Conservation (phyloP, 2,888 invertebrate genomes). For the Coelinius sp. region DNA sequence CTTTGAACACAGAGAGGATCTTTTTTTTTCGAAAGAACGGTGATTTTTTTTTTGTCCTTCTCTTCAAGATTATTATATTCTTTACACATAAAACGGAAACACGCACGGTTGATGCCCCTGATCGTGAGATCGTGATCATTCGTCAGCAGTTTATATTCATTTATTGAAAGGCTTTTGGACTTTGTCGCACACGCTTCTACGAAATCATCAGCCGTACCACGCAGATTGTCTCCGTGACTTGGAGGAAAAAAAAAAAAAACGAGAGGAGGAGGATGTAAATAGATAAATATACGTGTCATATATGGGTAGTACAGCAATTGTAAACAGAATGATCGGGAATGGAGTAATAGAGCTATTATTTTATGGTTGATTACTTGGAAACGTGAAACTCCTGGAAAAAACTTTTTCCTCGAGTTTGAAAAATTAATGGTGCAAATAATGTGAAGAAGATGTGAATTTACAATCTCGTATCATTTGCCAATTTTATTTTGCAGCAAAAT, state of each 20-base stretch:
- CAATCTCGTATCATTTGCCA: no score
- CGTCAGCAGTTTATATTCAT: conserved; percentile 14
- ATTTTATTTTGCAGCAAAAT: no score
- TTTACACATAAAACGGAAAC: not conserved
- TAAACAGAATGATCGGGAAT: conserved; percentile 35
- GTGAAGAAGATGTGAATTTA: no score
- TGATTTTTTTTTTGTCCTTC: not conserved
- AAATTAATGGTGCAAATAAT: no score
- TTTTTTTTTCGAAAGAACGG: not conserved
- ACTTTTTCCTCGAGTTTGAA: not conserved
- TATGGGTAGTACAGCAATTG: conserved; percentile 18
- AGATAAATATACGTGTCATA: conserved; percentile 24
- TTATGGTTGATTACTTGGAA: not conserved
- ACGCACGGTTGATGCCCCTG: not conserved
- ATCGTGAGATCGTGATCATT: conserved; percentile 1
- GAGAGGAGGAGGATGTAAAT: not conserved
- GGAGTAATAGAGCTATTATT: conserved; percentile 36
- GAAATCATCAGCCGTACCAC: conserved; percentile 4
- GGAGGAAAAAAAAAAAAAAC: conserved; percentile 5
- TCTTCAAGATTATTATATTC: not conserved
- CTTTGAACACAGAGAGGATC: not conserved
- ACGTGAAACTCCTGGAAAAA: not conserved
- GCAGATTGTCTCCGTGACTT: not conserved
- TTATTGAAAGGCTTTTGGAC: conserved; percentile 11
- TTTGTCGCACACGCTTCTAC: conserved; percentile 13